Percentiles rank a stretch among this genome's conserved stretches.
phyloP scores from a whole-genome alignment of 2,797 vertebrate species.

The Rhincodon typus region DNA sequence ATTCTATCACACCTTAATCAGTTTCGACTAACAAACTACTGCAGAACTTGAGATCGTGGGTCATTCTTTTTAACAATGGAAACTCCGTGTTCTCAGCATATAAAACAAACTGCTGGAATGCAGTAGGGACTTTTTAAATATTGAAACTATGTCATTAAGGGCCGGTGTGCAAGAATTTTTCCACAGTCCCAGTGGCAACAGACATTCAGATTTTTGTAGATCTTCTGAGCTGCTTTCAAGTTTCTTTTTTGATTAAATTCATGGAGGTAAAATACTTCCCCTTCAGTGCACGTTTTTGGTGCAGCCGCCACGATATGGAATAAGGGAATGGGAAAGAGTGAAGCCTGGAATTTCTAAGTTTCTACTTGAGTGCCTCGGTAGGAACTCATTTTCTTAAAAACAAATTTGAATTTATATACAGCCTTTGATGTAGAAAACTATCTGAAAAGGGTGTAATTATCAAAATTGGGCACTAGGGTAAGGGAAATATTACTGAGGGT shows the following conservation, averaged over 20 bases:
- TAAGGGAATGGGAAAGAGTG: neutral
- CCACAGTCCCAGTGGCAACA: neutral
- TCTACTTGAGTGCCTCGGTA: neutral
- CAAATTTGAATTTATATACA: neutral
- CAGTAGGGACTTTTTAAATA: neutral
- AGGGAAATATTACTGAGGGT: neutral
- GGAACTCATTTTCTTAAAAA: neutral
- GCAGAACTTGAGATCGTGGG: neutral
- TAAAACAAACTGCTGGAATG: neutral
- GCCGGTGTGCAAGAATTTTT: neutral
- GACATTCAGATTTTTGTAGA: neutral
- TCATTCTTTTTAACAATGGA: neutral
- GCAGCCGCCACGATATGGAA: neutral
- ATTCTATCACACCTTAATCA: neutral
- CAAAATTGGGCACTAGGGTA: neutral
- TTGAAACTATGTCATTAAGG: neutral
- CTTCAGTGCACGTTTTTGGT: neutral
- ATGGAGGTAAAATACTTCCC: neutral
- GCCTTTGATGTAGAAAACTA: neutral
- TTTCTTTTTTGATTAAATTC: neutral
- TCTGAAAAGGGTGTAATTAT: neutral
- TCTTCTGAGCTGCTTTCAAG: neutral
- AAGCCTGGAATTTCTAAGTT: neutral
- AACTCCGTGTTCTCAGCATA: neutral
- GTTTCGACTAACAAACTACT: neutral